Evolutionary conservation across 2,888 invertebrate species (phyloP).

Genomic region (Cerceris ruficornis): DNA sequence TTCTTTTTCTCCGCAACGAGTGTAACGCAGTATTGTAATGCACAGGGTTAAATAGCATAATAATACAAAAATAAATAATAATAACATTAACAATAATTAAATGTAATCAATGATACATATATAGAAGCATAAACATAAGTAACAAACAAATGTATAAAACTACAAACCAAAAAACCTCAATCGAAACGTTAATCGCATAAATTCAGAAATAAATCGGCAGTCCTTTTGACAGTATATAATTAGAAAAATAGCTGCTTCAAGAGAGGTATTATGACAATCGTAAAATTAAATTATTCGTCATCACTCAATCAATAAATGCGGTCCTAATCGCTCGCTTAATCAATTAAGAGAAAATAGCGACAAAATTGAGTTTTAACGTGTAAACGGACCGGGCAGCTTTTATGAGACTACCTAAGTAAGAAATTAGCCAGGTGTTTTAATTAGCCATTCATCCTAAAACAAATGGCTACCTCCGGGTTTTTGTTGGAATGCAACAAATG

Average conservation of each 20-base stretch:
- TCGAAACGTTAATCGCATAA: too few relatives aligned
- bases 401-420: not conserved
- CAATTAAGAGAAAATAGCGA: constrained; percentile 5
- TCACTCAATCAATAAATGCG: not conserved
- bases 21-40: too few relatives aligned
- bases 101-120: constrained; percentile 26
- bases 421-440: not conserved
- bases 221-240: not conserved
- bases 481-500: too few relatives aligned
- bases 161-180: not conserved
- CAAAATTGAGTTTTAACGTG: constrained; percentile 37
- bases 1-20: too few relatives aligned
- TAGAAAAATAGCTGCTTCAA: not conserved
- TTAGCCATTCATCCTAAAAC: too few relatives aligned
- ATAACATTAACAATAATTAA: constrained; percentile 35
- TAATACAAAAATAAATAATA: constrained; percentile 37
- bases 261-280: too few relatives aligned
- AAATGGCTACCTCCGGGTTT: too few relatives aligned
- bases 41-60: constrained; percentile 59
- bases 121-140: constrained; percentile 17
- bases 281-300: constrained; percentile 3
- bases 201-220: too few relatives aligned
- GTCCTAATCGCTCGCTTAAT: not conserved
- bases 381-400: not conserved
- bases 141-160: not conserved